Conservation (phyloP, 2,888 invertebrate species). For the Xestia c-nigrum region DNA sequence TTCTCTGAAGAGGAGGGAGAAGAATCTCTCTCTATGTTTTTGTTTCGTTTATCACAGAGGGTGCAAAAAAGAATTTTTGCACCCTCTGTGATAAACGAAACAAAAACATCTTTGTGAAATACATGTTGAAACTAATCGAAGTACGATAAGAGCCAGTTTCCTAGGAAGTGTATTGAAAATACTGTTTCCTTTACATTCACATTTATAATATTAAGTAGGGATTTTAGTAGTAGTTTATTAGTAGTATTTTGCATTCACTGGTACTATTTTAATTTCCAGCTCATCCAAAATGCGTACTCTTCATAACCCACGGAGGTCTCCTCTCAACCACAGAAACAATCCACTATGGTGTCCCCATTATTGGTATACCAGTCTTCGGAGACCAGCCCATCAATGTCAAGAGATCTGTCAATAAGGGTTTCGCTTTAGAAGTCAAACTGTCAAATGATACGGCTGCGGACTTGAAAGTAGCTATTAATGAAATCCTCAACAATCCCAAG, state of each 20-base stretch:
- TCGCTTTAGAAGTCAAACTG: conserved; percentile 72
- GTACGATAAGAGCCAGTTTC: no score
- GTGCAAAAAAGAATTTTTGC: no score
- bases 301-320: conserved; percentile 84
- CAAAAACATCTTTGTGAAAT: no score
- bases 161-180: no score
- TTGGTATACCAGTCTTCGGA: conserved; percentile 80
- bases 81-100: no score
- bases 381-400: conserved; percentile 80
- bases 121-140: no score
- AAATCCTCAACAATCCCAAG: conserved; percentile 71
- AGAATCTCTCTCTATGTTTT: no score
- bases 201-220: no score
- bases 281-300: conserved; percentile 80
- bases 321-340: conserved; percentile 79
- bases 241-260: neutral
- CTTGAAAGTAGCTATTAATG: conserved; percentile 71
- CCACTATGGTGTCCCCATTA: conserved; percentile 78
- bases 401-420: conserved; percentile 75
- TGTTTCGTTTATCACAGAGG: no score
- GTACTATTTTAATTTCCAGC: conserved; percentile 70
- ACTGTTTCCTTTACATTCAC: no score
- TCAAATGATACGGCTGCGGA: conserved; percentile 63
- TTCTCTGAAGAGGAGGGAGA: no score
- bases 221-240: no score